Percentiles rank a stretch among this genome's conserved stretches.
Evolutionary conservation across 2,888 invertebrate species (phyloP).

Genomic region (Calameuta filiformis): DNA sequence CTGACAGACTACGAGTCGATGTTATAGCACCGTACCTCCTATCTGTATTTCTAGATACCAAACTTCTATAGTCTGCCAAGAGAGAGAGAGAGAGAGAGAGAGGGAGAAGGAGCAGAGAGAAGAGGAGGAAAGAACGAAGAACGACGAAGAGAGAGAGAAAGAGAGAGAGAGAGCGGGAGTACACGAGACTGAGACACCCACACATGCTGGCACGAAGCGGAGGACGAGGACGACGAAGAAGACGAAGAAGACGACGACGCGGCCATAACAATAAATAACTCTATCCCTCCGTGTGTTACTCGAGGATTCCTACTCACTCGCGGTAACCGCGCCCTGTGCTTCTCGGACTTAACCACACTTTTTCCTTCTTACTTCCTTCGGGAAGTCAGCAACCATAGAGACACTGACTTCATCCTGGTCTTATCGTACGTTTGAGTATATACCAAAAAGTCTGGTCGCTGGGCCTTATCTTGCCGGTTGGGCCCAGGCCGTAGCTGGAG

Average conservation of each 20-base stretch:
- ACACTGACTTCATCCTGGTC: not conserved
- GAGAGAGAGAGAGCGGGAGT: constrained; percentile 15
- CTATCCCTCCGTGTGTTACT: constrained; percentile 61
- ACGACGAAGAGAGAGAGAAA: constrained; percentile 10
- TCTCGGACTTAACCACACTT: not conserved
- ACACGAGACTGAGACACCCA: constrained; percentile 51
- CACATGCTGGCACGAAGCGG: constrained; percentile 33
- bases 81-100: not conserved
- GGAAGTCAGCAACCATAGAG: not conserved
- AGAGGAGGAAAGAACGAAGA: constrained; percentile 18
- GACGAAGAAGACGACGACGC: constrained; percentile 36
- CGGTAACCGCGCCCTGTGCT: constrained; percentile 44
- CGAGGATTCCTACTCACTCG: constrained; percentile 53
- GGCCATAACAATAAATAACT: constrained; percentile 65
- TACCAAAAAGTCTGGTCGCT: not conserved
- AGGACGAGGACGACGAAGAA: not conserved
- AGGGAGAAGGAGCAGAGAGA: constrained; percentile 7
- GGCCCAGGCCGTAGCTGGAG: not conserved
- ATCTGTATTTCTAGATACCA: constrained; percentile 55
- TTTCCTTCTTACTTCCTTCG: constrained; percentile 17
- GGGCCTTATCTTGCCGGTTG: not conserved
- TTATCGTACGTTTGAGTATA: not conserved
- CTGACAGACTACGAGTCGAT: constrained; percentile 33
- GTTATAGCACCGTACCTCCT: constrained; percentile 48
- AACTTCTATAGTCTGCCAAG: constrained; percentile 21